Percentiles rank a stretch among this genome's conserved stretches.
Conservation (phyloP, 1,140 invertebrate species). For the Scaptodrosophila lebanonensis region DNA sequence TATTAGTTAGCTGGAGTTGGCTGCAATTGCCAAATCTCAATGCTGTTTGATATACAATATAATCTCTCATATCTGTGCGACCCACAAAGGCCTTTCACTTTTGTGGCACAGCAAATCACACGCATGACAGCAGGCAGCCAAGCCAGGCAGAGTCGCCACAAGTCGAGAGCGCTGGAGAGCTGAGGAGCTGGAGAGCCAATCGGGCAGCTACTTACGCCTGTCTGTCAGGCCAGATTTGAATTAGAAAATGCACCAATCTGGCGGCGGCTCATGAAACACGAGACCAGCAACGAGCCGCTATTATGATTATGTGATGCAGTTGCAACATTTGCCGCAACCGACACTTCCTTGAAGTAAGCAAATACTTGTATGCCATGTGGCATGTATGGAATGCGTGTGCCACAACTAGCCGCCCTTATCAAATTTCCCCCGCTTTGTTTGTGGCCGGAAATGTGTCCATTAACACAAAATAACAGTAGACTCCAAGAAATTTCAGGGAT, state of each 20-base stretch:
- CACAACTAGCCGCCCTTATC: no score
- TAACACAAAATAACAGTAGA: no score
- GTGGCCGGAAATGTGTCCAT: no score
- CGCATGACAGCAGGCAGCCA: conserved; percentile 29
- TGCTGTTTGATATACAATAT: conserved; percentile 60
- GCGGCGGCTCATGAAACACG: conserved; percentile 36
- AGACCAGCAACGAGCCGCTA: conserved; percentile 5
- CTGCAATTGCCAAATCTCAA: conserved; percentile 55
- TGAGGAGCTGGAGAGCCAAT: conserved; percentile 12
- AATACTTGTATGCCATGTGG: conserved; percentile 13
- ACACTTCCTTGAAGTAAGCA: conserved; percentile 5
- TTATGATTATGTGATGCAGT: conserved; percentile 19
- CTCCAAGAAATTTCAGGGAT: no score
- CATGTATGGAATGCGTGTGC: not conserved
- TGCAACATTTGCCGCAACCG: not conserved
- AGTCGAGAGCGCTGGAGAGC: not conserved
- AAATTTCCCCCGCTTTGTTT: no score
- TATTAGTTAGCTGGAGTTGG: no score
- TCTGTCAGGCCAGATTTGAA: conserved; percentile 15
- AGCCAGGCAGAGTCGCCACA: not conserved
- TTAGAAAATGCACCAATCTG: conserved; percentile 19
- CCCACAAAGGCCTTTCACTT: conserved; percentile 71
- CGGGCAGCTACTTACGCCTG: conserved; percentile 28
- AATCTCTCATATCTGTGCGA: conserved; percentile 56
- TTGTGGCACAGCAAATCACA: conserved; percentile 53